Evolutionary conservation across 2,797 vertebrate species (phyloP), one percentile per base, ranked within the genome.

Genomic region (Pipistrellus pygmaeus): DNA sequence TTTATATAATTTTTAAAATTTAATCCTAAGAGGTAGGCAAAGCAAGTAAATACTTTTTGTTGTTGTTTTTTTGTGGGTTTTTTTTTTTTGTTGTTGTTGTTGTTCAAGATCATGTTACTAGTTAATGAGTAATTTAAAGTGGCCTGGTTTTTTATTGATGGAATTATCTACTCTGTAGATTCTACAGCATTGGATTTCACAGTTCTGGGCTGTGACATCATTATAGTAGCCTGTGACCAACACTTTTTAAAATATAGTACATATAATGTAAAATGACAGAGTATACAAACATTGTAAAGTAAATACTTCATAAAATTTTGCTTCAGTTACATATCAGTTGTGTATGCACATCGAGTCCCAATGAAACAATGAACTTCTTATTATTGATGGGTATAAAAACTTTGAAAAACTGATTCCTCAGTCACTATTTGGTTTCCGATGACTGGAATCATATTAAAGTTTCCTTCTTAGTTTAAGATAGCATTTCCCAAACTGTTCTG

Each of bases 251-350:
- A 91, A 78, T 86, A 83, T 21, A 69, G 35, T 68, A 8, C 81
- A 91, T 77, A 53, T 17, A 91, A 51, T 53, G 21, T 82, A 82
- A 91, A 85, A 60, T 81, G 21, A 12, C 81, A 83, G 48, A 20
- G 13, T 17, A 2, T n/a, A 88, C 17, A n/a, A 57, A 48, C 7
- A 44, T 21, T 53, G 8, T 38, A 64, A 85, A 15, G 20, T 76
- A 23, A 85, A 27, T 6, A 60, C 32, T 66, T 72, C n/a, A 3
- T 62, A 48, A 71, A 81, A 64, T 27, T 68, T 72, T 53, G 55
- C 57, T 85, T 35, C 64, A 18, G 23, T 62, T 30, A 41, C 15
- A 27, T 93, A 69, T 60, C 32, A 25, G 18, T 64, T 68, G 23
- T 57, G 30, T 66, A 13, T 62, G n/a, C 5, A 3, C 25, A 3